A percentile compares a stretch with the other conserved stretches of the same genome.
phyloP scores from a whole-genome alignment of 2,888 invertebrate genomes.

The Acrobasis consociella region DNA sequence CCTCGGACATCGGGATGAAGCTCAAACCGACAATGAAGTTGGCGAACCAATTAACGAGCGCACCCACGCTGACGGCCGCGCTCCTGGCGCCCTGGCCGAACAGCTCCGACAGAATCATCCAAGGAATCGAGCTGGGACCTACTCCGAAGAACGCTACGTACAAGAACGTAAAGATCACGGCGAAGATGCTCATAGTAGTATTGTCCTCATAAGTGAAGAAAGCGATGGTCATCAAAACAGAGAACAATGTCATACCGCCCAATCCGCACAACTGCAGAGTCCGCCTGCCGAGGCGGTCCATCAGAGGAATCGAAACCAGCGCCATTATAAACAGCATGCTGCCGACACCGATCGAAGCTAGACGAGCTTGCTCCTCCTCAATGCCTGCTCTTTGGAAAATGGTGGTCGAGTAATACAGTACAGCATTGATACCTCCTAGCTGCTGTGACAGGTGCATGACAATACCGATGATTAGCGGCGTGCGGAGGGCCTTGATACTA shows the following conservation, averaged over 20 bases:
- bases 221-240: constrained; percentile 85
- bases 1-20: constrained; percentile 65
- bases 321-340: constrained; percentile 89
- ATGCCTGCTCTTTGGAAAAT: constrained; percentile 86
- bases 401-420: constrained; percentile 87
- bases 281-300: constrained; percentile 87
- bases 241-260: constrained; percentile 88
- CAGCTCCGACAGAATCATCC: constrained; percentile 79
- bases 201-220: constrained; percentile 70
- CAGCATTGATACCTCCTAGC: constrained; percentile 79
- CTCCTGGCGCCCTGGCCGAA: constrained; percentile 77
- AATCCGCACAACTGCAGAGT: constrained; percentile 87
- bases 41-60: constrained; percentile 78
- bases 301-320: constrained; percentile 88
- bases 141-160: constrained; percentile 79
- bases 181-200: constrained; percentile 71
- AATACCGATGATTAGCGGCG: constrained; percentile 72
- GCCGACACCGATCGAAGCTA: constrained; percentile 88
- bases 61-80: constrained; percentile 77
- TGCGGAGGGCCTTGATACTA: constrained; percentile 56
- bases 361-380: constrained; percentile 80
- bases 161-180: constrained; percentile 73
- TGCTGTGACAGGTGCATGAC: constrained; percentile 81
- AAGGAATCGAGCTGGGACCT: constrained; percentile 79
- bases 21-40: constrained; percentile 78